A percentile compares a stretch with the other conserved stretches of the same genome.
phyloP scores from a whole-genome alignment of 2,888 invertebrate species.

The Papilio elwesi region DNA sequence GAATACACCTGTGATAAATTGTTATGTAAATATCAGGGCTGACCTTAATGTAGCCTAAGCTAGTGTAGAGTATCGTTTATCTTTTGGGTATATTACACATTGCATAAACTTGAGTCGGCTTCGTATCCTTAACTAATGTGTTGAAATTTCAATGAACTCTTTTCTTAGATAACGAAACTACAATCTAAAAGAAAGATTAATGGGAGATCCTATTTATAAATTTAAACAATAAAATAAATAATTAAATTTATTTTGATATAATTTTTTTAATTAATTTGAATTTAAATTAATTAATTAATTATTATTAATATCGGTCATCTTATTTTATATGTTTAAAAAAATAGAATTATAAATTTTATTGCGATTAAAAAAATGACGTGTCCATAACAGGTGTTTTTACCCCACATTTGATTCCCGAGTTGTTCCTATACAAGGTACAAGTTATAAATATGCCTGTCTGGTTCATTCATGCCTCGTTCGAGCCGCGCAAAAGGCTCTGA shows the following conservation, averaged over 20 bases:
- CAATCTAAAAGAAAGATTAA: too few species aligned
- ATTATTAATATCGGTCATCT: too few species aligned
- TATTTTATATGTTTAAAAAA: too few species aligned
- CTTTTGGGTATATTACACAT: neutral
- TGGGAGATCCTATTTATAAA: too few species aligned
- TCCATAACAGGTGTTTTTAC: conserved; percentile 12
- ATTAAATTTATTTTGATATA: too few species aligned
- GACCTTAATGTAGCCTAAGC: conserved; percentile 1
- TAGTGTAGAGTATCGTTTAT: neutral
- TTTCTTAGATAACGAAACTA: too few species aligned
- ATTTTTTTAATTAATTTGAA: too few species aligned
- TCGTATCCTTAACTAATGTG: too few species aligned
- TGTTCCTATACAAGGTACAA: conserved; percentile 5
- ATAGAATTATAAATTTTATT: too few species aligned
- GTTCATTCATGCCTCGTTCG: conserved; percentile 34
- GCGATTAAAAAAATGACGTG: neutral
- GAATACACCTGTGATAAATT: conserved; percentile 17
- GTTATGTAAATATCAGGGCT: neutral
- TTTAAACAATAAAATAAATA: too few species aligned
- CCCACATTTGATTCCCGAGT: conserved; percentile 9
- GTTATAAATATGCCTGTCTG: conserved; percentile 42
- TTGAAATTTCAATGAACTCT: too few species aligned
- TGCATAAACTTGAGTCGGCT: neutral
- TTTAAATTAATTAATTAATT: too few species aligned
- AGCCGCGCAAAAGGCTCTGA: conserved; percentile 10